A percentile compares a stretch with the other conserved stretches of the same genome.
Evolutionary conservation across 1,140 invertebrate genomes (phyloP).

Genomic region (Ceratina australensis): DNA sequence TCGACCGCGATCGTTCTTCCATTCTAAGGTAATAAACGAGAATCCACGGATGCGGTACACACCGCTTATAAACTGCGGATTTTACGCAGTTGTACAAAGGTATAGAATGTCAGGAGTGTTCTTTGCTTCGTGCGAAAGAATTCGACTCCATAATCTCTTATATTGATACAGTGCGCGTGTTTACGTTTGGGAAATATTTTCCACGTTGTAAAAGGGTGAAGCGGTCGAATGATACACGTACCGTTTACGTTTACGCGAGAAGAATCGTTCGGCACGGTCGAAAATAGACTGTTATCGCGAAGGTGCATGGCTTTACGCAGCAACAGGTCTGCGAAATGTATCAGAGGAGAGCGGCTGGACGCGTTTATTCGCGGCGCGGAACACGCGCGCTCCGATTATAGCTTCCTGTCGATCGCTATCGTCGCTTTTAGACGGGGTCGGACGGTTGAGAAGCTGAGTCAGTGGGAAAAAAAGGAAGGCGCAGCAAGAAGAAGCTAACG

Average conservation of each 20-base stretch:
- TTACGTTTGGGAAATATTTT: neutral
- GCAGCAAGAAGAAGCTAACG: too few relatives aligned
- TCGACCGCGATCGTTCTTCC: too few relatives aligned
- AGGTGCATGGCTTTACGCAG: constrained; percentile 43
- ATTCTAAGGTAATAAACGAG: too few relatives aligned
- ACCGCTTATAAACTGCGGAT: too few relatives aligned
- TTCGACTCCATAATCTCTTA: too few relatives aligned
- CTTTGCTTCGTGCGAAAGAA: too few relatives aligned
- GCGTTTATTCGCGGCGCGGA: constrained; percentile 26
- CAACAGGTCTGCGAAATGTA: constrained; percentile 60
- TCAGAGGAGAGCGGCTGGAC: constrained; percentile 18
- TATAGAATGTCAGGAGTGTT: too few relatives aligned
- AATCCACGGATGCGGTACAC: too few relatives aligned
- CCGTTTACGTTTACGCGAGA: neutral
- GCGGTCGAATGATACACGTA: neutral
- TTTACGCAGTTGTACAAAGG: too few relatives aligned
- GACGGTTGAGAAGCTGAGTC: neutral
- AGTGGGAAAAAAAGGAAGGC: neutral
- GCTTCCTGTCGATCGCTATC: neutral
- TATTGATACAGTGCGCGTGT: too few relatives aligned
- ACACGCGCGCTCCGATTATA: neutral
- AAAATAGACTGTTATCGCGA: constrained; percentile 54
- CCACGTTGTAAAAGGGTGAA: neutral
- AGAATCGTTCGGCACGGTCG: constrained; percentile 9
- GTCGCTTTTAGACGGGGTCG: neutral